Evolutionary conservation across 2,797 vertebrate genomes (phyloP), one percentile per base, ranked within the genome.

Genomic region (Urophycis tenuis): DNA sequence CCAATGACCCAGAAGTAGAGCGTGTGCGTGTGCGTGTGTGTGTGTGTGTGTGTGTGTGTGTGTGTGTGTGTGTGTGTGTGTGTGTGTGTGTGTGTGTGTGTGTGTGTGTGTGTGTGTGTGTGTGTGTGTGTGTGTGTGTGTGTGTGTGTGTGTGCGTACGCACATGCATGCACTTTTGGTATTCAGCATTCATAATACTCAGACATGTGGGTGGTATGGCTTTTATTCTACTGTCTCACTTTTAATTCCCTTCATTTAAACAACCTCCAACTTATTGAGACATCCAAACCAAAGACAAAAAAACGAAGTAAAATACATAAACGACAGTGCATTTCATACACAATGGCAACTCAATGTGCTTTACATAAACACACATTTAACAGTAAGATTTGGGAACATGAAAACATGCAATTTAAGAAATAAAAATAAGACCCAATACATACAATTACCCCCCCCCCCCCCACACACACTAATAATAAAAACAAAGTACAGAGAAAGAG

Each of bases 71-170:
- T 60, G 53, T 60, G 53, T 60, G 53, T 60, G 53, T 25, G 53
- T 60, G 32, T 34, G 33, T n/a, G 33, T 36, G 36, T 45, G 80
- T 77, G 73, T 64, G 76, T 74, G 7, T 53, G 78, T 78, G 78
- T 71, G 73, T 35, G 9, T 80, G 77, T 83, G 85, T 79, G 82
- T n/a, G 25, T 8, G 53, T 60, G 53, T 60, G 53, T 60, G 53
- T 60, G 53, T 25, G 53, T 60, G 32, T 34, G 33, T n/a, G 33
- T 36, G 36, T 45, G 80, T 77, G 73, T 64, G 76, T 74, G 7
- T 53, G 78, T 78, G 78, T 71, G 73, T 35, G 9, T 80, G 77
- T 83, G 85, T 79, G 82, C n/a, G n/a, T n/a, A n/a, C n/a, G n/a
- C n/a, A n/a, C 15, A 41, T 41, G 39, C 39, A 15, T 3, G 12